A percentile compares a stretch with the other conserved stretches of the same genome.
These are phyloP conservation scores for Paracyclopina nana DNA, from an alignment of 1,140 invertebrate genomes.

Conservation along the genomic window DNA sequence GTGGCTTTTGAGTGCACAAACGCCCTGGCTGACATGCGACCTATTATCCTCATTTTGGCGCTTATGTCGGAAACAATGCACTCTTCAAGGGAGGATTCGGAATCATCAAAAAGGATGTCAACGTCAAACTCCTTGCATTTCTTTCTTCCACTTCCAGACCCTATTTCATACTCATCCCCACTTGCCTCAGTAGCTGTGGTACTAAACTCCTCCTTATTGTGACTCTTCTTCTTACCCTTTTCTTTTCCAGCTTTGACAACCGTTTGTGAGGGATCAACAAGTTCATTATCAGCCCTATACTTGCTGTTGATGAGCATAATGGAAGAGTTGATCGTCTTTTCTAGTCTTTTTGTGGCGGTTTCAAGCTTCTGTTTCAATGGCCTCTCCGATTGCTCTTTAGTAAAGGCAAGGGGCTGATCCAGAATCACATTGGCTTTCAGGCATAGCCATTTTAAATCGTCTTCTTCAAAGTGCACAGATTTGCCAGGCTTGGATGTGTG, in stretches of 20 bases:
- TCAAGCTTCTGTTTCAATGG: neutral
- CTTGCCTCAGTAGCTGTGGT: no score
- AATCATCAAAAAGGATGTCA: neutral
- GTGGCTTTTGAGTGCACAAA: neutral
- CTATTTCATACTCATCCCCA: neutral
- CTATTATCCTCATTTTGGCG: neutral
- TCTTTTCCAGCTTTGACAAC: neutral
- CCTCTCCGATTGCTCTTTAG: neutral
- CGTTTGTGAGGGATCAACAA: neutral
- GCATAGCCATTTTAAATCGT: neutral
- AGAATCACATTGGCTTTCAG: neutral
- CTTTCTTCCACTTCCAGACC: neutral
- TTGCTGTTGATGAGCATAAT: neutral
- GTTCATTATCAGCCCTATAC: neutral
- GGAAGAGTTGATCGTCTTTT: neutral
- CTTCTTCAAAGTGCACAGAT: constrained; percentile 9
- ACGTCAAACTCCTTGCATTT: neutral
- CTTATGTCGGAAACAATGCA: neutral
- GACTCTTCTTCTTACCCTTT: neutral
- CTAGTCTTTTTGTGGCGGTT: neutral
- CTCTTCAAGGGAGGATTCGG: neutral
- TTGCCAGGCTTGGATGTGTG: no score
- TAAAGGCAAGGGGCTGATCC: neutral
- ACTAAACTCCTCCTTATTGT: neutral
- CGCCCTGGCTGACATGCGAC: neutral